phyloP scores from a whole-genome alignment of 2,113 vertebrate species.

The Micronycteris hirsuta region DNA sequence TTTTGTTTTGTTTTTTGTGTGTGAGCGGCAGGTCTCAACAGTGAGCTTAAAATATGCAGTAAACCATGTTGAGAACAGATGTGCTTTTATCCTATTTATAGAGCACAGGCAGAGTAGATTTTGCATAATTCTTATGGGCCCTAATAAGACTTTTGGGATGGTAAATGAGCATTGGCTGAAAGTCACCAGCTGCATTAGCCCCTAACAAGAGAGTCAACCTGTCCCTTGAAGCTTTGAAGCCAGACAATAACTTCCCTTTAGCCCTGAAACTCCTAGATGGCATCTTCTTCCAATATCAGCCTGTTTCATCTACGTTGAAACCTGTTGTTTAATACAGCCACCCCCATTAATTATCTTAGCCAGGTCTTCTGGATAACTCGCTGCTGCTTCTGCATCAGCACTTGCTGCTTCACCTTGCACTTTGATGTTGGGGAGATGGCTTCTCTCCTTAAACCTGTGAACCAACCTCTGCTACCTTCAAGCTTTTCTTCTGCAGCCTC shows the following conservation, averaged over 20 bases:
- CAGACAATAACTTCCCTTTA: too few species aligned
- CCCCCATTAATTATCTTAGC: background rate
- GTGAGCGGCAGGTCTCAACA: background rate
- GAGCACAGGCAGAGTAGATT: background rate
- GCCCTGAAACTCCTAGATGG: background rate
- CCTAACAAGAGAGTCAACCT: too few species aligned
- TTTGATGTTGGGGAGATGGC: background rate
- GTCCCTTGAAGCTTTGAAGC: too few species aligned
- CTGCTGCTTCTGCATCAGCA: background rate
- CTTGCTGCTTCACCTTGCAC: background rate
- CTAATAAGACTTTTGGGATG: background rate
- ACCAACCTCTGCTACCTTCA: background rate
- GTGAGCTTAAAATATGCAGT: background rate
- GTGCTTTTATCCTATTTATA: background rate
- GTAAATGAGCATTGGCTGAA: background rate
- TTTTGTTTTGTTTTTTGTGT: background rate
- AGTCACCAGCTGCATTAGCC: background rate
- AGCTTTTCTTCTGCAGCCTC: background rate
- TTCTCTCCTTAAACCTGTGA: background rate
- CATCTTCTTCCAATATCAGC: background rate
- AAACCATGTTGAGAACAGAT: background rate
- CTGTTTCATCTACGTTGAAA: background rate
- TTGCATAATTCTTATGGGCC: background rate
- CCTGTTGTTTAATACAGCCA: background rate
- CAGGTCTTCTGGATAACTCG: background rate